These are phyloP conservation scores for Parthenolecanium corni DNA, from an alignment of 2,888 invertebrate genomes.

Conservation along the genomic window DNA sequence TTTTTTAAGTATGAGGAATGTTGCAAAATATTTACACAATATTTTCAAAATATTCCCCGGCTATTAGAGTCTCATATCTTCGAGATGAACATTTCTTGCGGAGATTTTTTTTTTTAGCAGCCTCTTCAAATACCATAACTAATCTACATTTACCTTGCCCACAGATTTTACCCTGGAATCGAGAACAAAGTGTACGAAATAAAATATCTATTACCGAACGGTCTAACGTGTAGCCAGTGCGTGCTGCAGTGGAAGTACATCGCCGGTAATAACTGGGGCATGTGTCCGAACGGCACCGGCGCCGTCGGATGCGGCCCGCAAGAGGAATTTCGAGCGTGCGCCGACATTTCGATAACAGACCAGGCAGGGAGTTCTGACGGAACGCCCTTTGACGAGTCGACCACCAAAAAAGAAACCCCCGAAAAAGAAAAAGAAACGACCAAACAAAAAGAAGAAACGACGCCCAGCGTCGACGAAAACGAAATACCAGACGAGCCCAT, in stretches of 20 bases:
- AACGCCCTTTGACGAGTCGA: constrained; percentile 32
- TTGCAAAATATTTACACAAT: no score
- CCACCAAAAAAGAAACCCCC: constrained; percentile 28
- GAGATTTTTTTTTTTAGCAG: not conserved
- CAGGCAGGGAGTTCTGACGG: constrained; percentile 38
- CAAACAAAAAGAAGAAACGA: constrained; percentile 10
- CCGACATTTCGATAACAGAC: constrained; percentile 63
- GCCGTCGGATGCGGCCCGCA: constrained; percentile 79
- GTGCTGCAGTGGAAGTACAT: constrained; percentile 80
- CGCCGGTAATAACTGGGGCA: constrained; percentile 70
- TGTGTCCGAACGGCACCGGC: constrained; percentile 57
- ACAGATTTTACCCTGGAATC: constrained; percentile 56
- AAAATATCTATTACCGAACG: constrained; percentile 52
- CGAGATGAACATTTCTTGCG: not conserved
- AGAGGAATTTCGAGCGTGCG: constrained; percentile 76
- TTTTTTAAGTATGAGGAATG: no score
- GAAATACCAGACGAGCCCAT: constrained; percentile 35
- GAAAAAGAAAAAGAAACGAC: constrained; percentile 15
- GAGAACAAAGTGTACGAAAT: constrained; percentile 71
- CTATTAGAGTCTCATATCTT: no score
- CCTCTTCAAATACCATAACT: not conserved
- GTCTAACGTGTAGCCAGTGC: constrained; percentile 64
- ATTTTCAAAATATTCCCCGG: no score
- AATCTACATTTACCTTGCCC: not conserved
- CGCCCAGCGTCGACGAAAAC: constrained; percentile 30